These are phyloP conservation scores for Torymus auratus DNA, from an alignment of 2,888 invertebrate species.

Conservation along the genomic window DNA sequence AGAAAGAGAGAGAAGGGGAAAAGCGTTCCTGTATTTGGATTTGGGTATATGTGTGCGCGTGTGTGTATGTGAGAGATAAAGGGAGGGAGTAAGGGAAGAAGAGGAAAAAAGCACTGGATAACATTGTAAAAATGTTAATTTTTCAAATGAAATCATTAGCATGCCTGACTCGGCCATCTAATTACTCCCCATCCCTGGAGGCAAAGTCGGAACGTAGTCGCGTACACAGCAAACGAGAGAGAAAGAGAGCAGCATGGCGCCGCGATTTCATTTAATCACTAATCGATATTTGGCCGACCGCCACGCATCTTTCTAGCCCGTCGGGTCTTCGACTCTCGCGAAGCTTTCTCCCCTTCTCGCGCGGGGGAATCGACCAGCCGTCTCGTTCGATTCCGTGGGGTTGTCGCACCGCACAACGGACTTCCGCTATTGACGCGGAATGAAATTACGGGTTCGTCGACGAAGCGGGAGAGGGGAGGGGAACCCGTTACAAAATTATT, in stretches of 20 bases:
- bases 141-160: conserved; percentile 58
- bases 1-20: too few species aligned
- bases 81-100: neutral
- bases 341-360: neutral
- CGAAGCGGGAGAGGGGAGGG: too few species aligned
- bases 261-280: conserved; percentile 49
- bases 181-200: conserved; percentile 33
- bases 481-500: conserved; percentile 4
- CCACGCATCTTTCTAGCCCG: conserved; percentile 31
- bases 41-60: too few species aligned
- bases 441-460: too few species aligned
- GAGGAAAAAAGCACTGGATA: conserved; percentile 25
- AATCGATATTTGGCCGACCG: conserved; percentile 56
- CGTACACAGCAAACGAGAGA: too few species aligned
- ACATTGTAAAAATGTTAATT: conserved; percentile 57
- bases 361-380: neutral
- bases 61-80: too few species aligned
- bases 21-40: too few species aligned
- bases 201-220: too few species aligned
- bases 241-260: neutral
- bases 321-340: neutral
- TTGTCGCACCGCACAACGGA: too few species aligned
- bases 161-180: conserved; percentile 39
- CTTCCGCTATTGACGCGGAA: too few species aligned
- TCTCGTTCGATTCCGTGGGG: conserved; percentile 29